Base-by-base conservation (phyloP, 2,797 vertebrate species). In the Lepus townsendii region DNA sequence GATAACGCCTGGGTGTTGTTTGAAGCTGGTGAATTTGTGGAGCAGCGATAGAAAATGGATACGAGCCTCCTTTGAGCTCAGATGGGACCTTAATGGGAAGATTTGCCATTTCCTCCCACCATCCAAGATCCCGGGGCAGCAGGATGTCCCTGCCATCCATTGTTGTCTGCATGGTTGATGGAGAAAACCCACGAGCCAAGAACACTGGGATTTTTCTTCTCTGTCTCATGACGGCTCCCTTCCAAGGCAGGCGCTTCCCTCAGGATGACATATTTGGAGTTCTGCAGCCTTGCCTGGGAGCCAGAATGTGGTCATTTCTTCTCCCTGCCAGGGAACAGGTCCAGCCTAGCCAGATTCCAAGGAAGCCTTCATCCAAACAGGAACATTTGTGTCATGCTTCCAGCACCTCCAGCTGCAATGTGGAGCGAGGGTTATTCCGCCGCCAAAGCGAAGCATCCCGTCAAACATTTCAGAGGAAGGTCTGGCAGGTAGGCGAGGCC, bases 401-500 rank as follows among this genome's bases (percentile, higher is more conserved):
- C 4, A 1, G 32, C 50, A 77, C 82, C 60, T 91, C 38, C 63
- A 66, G 57, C 52, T 65, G 24, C 42, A 75, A 42, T 50, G 32
- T 13, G 12, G 35, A 83, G 22, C 0, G 2, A 22, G 57, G 32
- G 17, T 90, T 54, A 27, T 2, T 80, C 62, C 2, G 5, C 19
- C 68, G 54, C 63, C 62, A 68, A 86, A 85, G 66, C 60, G 76
- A 76, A 87, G 54, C 35, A 38, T 26, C 14, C 13, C 91, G 50
- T 20, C 12, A 35, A 86, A 84, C 27, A 8, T 86, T 91, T 93
- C 79, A 66, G 80, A 94, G 89, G 72, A 89, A 62, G 86, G 78
- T 17, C 32, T 79, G 42, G 60, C 66, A 54, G 30, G n/a, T 71
- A 69, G 77, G 11, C 19, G 35, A 22, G 7, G 32, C 80, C 54